Percentiles rank a stretch among this genome's conserved stretches.
Evolutionary conservation across 2,888 invertebrate genomes (phyloP).

Genomic region (Colletes collaris): DNA sequence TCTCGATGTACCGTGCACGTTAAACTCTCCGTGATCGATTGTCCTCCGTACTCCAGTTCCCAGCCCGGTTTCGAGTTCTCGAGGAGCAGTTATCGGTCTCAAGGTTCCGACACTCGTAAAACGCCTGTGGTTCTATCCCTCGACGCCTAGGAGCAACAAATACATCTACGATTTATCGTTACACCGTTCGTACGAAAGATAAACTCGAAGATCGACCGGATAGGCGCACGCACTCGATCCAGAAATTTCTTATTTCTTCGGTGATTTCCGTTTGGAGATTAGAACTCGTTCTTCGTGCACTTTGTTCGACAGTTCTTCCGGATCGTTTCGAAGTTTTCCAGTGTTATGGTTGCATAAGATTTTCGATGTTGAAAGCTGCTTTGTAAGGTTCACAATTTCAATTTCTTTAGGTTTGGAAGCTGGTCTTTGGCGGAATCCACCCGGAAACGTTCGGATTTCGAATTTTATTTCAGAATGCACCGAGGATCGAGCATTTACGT

Average conservation of each 20-base stretch:
- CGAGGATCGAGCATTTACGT: slow-evolving; percentile 9
- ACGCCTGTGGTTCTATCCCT: background rate
- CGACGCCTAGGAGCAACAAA: slow-evolving; percentile 11
- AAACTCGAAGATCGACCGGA: background rate
- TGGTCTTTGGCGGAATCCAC: too few relatives aligned
- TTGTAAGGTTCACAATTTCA: too few relatives aligned
- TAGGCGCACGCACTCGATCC: background rate
- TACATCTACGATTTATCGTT: slow-evolving; percentile 25
- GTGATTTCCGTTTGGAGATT: too few relatives aligned
- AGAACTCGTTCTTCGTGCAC: too few relatives aligned
- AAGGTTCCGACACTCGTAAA: slow-evolving; percentile 3
- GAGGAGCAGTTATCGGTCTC: background rate
- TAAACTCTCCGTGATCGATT: too few relatives aligned
- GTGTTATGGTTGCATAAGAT: too few relatives aligned
- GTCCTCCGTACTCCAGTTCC: background rate
- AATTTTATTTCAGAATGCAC: background rate
- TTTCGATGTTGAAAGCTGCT: too few relatives aligned
- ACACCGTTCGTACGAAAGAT: background rate
- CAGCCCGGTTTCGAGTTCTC: background rate
- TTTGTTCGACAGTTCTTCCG: too few relatives aligned
- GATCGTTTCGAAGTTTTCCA: background rate
- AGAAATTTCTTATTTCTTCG: too few relatives aligned
- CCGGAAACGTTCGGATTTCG: too few relatives aligned
- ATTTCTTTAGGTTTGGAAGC: too few relatives aligned
- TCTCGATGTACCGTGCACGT: too few relatives aligned